These are phyloP conservation scores for Zophobas atratus DNA, from an alignment of 1,140 invertebrate species.

Conservation along the genomic window DNA sequence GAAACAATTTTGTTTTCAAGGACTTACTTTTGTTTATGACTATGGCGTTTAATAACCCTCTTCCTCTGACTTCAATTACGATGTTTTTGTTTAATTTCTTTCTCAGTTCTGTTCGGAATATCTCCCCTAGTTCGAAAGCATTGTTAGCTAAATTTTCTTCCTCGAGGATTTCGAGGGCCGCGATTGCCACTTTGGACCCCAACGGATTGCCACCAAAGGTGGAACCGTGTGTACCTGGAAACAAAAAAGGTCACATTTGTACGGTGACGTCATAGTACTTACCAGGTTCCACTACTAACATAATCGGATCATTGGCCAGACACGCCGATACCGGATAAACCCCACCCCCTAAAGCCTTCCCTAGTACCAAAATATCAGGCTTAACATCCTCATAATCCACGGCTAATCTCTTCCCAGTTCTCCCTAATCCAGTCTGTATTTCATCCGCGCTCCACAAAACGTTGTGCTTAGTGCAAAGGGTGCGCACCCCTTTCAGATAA, in stretches of 20 bases:
- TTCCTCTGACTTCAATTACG: constrained; percentile 88
- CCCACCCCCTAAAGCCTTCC: constrained; percentile 98
- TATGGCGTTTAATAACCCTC: constrained; percentile 96
- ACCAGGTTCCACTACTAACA: constrained; percentile 94
- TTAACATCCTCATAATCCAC: constrained; percentile 93
- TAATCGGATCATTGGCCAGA: constrained; percentile 88
- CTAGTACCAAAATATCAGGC: constrained; percentile 95
- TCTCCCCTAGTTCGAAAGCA: constrained; percentile 83
- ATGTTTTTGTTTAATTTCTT: constrained; percentile 77
- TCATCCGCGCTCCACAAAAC: constrained; percentile 99
- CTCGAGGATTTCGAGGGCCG: constrained; percentile 83
- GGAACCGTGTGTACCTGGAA: constrained; percentile 85
- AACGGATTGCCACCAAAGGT: constrained; percentile 99
- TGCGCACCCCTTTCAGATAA: constrained; percentile 90
- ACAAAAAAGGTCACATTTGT: too few relatives aligned
- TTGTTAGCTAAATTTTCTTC: constrained; percentile 95
- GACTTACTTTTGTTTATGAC: constrained; percentile 88
- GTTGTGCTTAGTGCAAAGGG: constrained; percentile 94
- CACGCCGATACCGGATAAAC: constrained; percentile 94
- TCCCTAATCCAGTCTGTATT: constrained; percentile 93
- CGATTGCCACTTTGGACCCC: constrained; percentile 88
- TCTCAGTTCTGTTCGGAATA: constrained; percentile 83
- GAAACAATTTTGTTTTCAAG: not conserved
- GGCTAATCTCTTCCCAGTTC: constrained; percentile 93
- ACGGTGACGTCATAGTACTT: constrained; percentile 66